Evolutionary conservation across 2,113 vertebrate species (phyloP), one percentile per base, ranked within the genome.

Genomic region (Saccopteryx bilineata): DNA sequence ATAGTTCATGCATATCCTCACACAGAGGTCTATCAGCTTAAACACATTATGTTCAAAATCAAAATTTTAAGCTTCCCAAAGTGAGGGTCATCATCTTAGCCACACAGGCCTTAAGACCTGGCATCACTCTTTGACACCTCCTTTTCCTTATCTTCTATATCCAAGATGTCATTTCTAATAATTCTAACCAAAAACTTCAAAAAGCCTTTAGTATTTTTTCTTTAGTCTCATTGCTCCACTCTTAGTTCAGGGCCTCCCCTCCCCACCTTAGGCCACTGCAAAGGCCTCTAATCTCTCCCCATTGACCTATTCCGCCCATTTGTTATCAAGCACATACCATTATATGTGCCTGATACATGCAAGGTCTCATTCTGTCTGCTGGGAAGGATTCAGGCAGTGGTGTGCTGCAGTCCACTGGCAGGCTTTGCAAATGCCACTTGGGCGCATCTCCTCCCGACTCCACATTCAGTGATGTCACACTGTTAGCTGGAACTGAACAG

Each of bases 21-120:
- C 15, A 23, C 3, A 66, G 58, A 74, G 50, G n/a, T 68, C 76
- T 54, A 33, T 28, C 39, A 56, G 33, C 33, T 82, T 58, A 91
- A 74, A 69, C 28, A 60, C 24, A 93, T n/a, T 21, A 54, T 69
- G 33, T 63, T 88, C 56, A 68, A 96, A 91, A 76, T 68, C 19
- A 82, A 61, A 78, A 21, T 21, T 84, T 85, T 84, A 68, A 83
- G 19, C 75, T 89, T 90, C 72, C 78, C 19, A 48, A 24, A 80
- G 28, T 52, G 79, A 81, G 39, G 24, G 11, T 81, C n/a, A 19
- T 19, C 17, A 54, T 18, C 7, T 19, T 33, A 71, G 23, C 23
- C 60, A 74, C 87, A 61, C 46, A 87, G n/a, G 39, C 24, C 26
- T 65, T 71, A 52, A 75, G 61, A 61, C 13, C 66, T 17, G 66